Evolutionary conservation across 2,888 invertebrate species (phyloP).

Genomic region (Cotesia congregata): DNA sequence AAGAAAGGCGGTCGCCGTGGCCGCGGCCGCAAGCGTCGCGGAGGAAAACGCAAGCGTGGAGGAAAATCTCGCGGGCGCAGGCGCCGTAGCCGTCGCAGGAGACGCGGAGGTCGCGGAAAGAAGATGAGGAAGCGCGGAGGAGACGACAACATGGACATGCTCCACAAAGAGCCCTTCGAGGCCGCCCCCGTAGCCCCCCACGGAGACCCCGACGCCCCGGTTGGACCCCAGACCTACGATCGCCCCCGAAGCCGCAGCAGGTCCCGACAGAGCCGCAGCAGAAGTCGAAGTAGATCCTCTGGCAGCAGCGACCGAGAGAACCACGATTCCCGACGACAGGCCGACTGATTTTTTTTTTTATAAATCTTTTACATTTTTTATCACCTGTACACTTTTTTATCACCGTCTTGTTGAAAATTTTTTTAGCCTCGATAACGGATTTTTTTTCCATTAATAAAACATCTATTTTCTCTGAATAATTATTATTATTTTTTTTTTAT

Average conservation of each 20-base stretch:
- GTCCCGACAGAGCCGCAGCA: constrained; percentile 52
- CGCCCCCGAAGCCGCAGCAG: constrained; percentile 47
- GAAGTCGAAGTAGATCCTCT: constrained; percentile 55
- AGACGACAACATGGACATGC: constrained; percentile 44
- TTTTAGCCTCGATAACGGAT: constrained; percentile 24
- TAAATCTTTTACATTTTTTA: constrained; percentile 17
- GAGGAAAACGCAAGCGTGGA: constrained; percentile 36
- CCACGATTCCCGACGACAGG: constrained; percentile 42
- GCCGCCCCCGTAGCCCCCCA: constrained; percentile 14
- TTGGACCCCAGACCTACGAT: constrained; percentile 44
- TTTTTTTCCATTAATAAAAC: constrained; percentile 6
- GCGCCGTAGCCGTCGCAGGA: constrained; percentile 39
- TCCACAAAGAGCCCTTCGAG: constrained; percentile 46
- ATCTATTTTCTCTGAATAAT: constrained; percentile 2
- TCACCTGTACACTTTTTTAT: constrained; percentile 29
- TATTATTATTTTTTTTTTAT: not conserved
- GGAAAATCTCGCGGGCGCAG: constrained; percentile 33
- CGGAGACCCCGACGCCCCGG: constrained; percentile 21
- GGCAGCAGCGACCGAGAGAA: constrained; percentile 56
- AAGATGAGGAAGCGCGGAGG: constrained; percentile 36
- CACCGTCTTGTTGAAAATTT: constrained; percentile 28
- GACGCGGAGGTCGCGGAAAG: constrained; percentile 41
- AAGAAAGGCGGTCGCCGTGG: constrained; percentile 31
- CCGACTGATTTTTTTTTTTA: constrained; percentile 28
- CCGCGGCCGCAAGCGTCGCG: constrained; percentile 35